Percentiles rank a stretch among this genome's conserved stretches.
Evolutionary conservation across 2,797 vertebrate genomes (phyloP).

Genomic region (Pipistrellus pygmaeus): DNA sequence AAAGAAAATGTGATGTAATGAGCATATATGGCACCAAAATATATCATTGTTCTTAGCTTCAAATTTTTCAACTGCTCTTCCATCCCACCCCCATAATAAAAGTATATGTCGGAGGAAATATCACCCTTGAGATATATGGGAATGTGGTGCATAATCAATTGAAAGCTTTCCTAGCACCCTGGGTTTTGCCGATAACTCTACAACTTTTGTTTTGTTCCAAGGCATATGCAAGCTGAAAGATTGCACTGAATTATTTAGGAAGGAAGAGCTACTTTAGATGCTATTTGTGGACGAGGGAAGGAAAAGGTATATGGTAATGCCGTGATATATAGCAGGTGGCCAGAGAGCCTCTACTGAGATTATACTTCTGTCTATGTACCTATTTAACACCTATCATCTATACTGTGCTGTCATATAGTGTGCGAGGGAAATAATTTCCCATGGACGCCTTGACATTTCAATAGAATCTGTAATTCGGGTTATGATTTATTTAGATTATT

Average conservation of each 20-base stretch:
- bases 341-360: neutral
- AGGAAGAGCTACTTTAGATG: neutral
- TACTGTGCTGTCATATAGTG: neutral
- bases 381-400: neutral
- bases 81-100: neutral
- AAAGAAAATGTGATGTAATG: neutral
- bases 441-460: constrained; percentile 26
- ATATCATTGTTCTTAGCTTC: neutral
- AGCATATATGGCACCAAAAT: neutral
- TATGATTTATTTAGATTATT: neutral
- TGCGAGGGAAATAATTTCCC: neutral
- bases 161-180: neutral
- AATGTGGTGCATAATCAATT: neutral
- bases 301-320: neutral
- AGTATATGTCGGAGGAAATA: neutral
- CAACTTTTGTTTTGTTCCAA: constrained; percentile 30
- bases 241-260: constrained; percentile 21
- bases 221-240: neutral
- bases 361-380: neutral
- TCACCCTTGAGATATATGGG: neutral
- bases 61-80: neutral
- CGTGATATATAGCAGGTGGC: neutral
- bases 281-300: neutral
- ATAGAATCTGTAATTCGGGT: neutral
- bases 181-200: neutral